Percentiles rank a stretch among this genome's conserved stretches.
phyloP scores from a whole-genome alignment of 2,113 vertebrate species.

The Tamias sibiricus region DNA sequence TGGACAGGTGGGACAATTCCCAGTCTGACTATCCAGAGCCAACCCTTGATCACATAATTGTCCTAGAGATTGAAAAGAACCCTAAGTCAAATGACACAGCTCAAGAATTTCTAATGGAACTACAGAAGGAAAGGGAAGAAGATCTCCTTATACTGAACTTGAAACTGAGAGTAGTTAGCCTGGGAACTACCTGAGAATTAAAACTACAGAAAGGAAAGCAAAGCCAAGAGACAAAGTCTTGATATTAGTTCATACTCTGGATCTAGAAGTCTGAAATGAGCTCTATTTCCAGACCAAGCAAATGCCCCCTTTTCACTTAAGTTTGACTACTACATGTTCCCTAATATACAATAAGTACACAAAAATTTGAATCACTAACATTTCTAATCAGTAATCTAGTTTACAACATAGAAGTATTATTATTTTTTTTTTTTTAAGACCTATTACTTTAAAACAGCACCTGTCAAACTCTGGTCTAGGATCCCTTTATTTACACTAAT shows the following conservation, averaged over 20 bases:
- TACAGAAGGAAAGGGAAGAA: rapidly evolving
- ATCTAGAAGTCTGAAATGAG: slow-evolving; percentile 4
- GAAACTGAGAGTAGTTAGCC: not conserved
- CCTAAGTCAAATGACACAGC: not conserved
- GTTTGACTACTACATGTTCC: not conserved
- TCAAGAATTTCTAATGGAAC: not conserved
- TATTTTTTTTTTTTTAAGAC: not conserved
- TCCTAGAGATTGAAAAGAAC: not conserved
- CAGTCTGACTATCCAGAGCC: not conserved
- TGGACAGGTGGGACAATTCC: not conserved
- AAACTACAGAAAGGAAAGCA: not conserved
- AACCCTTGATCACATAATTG: not conserved
- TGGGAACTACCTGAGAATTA: not conserved
- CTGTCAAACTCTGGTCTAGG: slow-evolving; percentile 20
- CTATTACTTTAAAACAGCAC: slow-evolving; percentile 43
- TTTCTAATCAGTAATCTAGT: not conserved
- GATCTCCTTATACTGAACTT: not conserved
- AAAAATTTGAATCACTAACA: not conserved
- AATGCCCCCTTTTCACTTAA: not conserved
- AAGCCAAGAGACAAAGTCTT: not conserved
- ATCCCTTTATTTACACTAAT: not conserved
- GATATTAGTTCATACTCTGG: not conserved
- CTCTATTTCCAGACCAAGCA: not conserved
- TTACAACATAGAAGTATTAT: not conserved
- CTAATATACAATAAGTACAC: not conserved